A percentile compares a stretch with the other conserved stretches of the same genome.
phyloP scores from a whole-genome alignment of 2,113 vertebrate genomes.

The Dolichallabes microphthalmus region DNA sequence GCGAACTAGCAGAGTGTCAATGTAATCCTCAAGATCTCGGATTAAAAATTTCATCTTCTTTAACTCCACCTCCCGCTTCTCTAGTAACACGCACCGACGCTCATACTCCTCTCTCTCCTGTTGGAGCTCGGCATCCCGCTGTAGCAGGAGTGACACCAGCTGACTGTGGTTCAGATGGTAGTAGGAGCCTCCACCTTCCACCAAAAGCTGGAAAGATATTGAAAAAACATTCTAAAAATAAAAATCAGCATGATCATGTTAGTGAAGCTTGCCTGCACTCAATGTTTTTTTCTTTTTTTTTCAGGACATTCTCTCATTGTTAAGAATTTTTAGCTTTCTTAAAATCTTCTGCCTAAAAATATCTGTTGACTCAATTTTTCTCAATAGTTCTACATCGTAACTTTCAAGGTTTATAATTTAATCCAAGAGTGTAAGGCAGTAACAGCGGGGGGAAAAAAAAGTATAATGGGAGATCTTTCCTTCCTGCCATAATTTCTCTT shows the following conservation, averaged over 20 bases:
- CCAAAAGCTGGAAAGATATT: conserved; percentile 55
- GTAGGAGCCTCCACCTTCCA: conserved; percentile 83
- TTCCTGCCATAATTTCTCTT: neutral
- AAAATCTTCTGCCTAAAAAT: neutral
- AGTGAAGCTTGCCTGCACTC: neutral
- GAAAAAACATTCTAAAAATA: neutral
- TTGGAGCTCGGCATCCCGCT: conserved; percentile 77
- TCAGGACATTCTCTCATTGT: neutral
- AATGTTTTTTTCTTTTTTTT: neutral
- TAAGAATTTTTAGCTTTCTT: neutral
- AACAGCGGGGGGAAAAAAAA: neutral
- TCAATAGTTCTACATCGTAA: neutral
- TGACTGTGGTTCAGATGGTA: conserved; percentile 93
- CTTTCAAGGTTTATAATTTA: neutral
- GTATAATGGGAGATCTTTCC: neutral
- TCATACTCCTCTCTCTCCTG: conserved; percentile 79
- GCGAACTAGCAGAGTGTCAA: conserved; percentile 92
- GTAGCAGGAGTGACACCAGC: conserved; percentile 86
- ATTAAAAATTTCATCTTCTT: conserved; percentile 82
- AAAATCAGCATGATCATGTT: neutral
- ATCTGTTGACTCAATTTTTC: neutral
- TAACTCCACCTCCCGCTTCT: conserved; percentile 86
- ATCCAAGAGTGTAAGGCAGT: neutral
- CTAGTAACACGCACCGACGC: conserved; percentile 77
- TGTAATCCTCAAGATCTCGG: conserved; percentile 93